Evolutionary conservation across 2,888 invertebrate genomes (phyloP), one percentile per base, ranked within the genome.

Genomic region (Noctuana brunneofusca): DNA sequence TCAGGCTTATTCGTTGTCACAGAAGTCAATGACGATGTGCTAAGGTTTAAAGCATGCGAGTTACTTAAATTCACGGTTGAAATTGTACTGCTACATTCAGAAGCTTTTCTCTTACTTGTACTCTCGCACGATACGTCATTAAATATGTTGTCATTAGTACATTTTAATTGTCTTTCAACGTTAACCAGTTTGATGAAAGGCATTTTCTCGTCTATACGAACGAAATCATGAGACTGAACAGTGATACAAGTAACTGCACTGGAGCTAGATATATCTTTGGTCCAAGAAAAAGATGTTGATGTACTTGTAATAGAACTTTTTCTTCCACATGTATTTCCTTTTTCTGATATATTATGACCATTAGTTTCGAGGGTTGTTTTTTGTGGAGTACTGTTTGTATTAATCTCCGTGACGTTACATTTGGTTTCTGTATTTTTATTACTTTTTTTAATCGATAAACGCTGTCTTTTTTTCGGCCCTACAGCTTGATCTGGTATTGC

Each of bases 201-300:
- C 12, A 88, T 5, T 68, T 84, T 89, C 0, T 82, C 83, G 62
- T 87, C 77, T 12, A 87, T 76, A 5, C 78, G 69, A 3, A 86
- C 75, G 52, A 84, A 75, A 58, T 87, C 87, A 1, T 72, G 75
- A 0, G 81, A 77, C 0, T 67, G 63, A 0, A 84, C 84, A 0
- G 83, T 80, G 1, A 83, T 27, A 54, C 78, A 81, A 0, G 84
- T 83, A 0, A 76, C 78, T 0, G 79, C 75, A 35, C 83, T 84
- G 0, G 87, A 84, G 38, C 77, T 80, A 0, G 87, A 87, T 62
- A 89, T 84, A 50, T 88, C 84, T 68, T 75, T 84, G 1, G 83
- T 84, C 88, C 89, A 90, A 0, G 87, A 87, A 0, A 79, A 67
- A 20, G 69, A 69, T 22, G 78, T 75, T 0, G 86, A 83, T 5